A percentile compares a stretch with the other conserved stretches of the same genome.
These are phyloP conservation scores for Philonicus albiceps DNA, from an alignment of 2,888 invertebrate genomes.

Conservation along the genomic window DNA sequence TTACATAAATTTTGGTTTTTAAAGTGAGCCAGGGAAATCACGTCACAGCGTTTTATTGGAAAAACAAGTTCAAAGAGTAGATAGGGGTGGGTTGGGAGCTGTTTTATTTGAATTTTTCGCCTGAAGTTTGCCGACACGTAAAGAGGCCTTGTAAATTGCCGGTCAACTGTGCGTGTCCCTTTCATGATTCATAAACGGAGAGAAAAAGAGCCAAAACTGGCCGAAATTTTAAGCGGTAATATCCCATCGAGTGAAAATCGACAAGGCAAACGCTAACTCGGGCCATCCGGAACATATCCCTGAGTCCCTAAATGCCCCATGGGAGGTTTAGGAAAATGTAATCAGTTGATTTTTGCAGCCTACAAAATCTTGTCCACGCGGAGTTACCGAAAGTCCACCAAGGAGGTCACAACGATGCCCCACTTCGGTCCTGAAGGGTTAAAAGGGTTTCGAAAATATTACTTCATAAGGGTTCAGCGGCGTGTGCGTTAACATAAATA, in stretches of 20 bases:
- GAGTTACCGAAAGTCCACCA: background rate
- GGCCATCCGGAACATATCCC: background rate
- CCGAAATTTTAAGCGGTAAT: background rate
- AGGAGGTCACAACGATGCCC: background rate
- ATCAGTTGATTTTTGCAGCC: constrained; percentile 5
- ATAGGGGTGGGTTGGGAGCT: background rate
- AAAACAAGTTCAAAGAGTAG: background rate
- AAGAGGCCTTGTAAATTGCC: background rate
- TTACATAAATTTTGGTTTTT: background rate
- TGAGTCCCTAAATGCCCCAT: background rate
- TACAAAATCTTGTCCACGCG: background rate
- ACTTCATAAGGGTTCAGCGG: constrained; percentile 2
- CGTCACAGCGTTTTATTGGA: background rate
- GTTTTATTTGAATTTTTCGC: background rate
- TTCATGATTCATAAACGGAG: background rate
- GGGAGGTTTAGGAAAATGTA: background rate
- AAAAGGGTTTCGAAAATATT: constrained; percentile 18
- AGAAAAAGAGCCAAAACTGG: background rate
- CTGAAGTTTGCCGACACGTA: background rate
- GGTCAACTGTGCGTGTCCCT: background rate
- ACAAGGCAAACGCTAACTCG: background rate
- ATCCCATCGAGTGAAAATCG: background rate
- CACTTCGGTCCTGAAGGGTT: background rate
- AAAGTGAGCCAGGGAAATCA: background rate
- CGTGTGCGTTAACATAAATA: background rate